These are phyloP conservation scores for Montipora foliosa DNA, from an alignment of 64 coral and sea anemone species.

Conservation along the genomic window DNA sequence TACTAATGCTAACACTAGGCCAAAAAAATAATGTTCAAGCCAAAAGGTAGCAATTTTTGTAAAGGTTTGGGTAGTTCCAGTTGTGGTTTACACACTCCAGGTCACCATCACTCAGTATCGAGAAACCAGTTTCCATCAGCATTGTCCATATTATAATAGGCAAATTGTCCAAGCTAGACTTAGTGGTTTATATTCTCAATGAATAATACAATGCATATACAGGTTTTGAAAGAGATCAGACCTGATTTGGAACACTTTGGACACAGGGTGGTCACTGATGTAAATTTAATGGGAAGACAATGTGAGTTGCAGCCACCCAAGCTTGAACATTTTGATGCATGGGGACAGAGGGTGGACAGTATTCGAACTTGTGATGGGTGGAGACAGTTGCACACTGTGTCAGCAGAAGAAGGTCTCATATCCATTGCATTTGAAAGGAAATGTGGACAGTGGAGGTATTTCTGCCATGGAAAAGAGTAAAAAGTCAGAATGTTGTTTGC, in stretches of 20 bases:
- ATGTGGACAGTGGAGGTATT: conserved; percentile 89
- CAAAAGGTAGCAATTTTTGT: too few relatives aligned
- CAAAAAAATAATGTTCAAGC: too few relatives aligned
- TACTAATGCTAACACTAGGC: too few relatives aligned
- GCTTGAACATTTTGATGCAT: conserved; percentile 89
- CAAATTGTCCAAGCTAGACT: too few relatives aligned
- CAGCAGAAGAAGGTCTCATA: conserved; percentile 89
- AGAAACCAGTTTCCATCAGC: too few relatives aligned
- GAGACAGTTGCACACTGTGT: conserved; percentile 85
- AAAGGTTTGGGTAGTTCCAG: too few relatives aligned
- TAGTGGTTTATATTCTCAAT: too few relatives aligned
- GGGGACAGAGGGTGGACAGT: conserved; percentile 83
- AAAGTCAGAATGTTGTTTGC: too few relatives aligned
- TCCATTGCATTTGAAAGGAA: conserved; percentile 86
- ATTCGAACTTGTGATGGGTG: conserved; percentile 89
- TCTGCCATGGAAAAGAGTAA: too few relatives aligned
- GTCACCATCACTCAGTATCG: too few relatives aligned
- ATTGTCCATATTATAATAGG: too few relatives aligned
- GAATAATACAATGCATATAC: not conserved
- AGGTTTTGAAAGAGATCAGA: conserved; percentile 85
- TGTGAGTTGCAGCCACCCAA: conserved; percentile 81
- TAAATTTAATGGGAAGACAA: conserved; percentile 77
- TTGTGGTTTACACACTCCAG: too few relatives aligned
- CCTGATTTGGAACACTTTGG: conserved; percentile 91
- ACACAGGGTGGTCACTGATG: conserved; percentile 87